Evolutionary conservation across 2,113 vertebrate species (phyloP), one percentile per base, ranked within the genome.

Genomic region (Sclerurus mexicanus): DNA sequence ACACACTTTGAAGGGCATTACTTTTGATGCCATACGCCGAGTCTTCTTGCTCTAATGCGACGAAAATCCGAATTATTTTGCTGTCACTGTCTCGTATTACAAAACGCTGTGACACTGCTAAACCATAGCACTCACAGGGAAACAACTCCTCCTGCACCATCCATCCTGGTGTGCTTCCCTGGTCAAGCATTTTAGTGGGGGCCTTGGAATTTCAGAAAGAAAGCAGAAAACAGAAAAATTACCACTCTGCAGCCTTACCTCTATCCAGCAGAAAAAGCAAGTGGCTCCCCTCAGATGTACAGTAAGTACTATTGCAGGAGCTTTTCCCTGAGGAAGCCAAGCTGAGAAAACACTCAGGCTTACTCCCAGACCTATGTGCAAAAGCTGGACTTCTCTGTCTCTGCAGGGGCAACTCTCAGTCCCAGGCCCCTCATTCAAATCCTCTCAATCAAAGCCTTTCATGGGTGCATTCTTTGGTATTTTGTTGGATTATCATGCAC

Each of bases 1-100:
- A 35, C 4, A 9, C 66, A n/a, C 42, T 89, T 73, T 1, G 5
- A 87, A 95, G 58, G 23, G 24, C 40, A 85, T 52, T 72, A 40
- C 85, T 96, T 76, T 71, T 12, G 7, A 85, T 77, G 60, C 10
- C 8, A 1, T 64, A 94, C 30, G 14, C 42, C 0, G 2, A 37
- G 37, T 68, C 40, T 59, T 77, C 79, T 76, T 86, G 20, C 14
- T 88, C 33, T 73, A 88, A 90, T 9, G 67, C 12, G 6, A 83
- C 30, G 39, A 86, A 97, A 95, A 93, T 31, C 42, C 40, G 40
- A 94, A 93, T 23, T 56, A 55, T 87, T 96, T 93, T 77, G 37
- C 47, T 79, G 63, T 55, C 93, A 74, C 80, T 77, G 44, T 79
- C 63, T 83, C 18, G 3, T 42, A 78, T 74, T 76, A 67, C 62